Conservation (phyloP, 2,888 invertebrate genomes). For the Galerucella pusilla region DNA sequence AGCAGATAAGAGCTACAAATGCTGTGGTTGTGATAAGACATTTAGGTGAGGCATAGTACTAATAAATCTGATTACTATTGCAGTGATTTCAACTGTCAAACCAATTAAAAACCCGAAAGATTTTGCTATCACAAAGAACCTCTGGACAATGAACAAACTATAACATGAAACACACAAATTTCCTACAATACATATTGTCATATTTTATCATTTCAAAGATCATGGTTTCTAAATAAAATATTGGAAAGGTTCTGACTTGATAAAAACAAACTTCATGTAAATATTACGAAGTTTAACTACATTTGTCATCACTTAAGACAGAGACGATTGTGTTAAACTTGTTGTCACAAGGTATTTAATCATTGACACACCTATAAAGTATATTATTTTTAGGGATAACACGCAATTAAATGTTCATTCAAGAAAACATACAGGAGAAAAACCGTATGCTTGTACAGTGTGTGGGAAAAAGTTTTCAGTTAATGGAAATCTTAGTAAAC, state of each 20-base stretch:
- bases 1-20: constrained; percentile 52
- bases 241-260: too few relatives aligned
- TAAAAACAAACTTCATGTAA: too few relatives aligned
- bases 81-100: background rate
- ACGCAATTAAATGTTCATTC: constrained; percentile 59
- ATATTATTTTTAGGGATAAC: constrained; percentile 55
- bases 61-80: background rate
- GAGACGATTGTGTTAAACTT: too few relatives aligned
- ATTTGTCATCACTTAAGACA: too few relatives aligned
- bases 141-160: too few relatives aligned
- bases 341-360: too few relatives aligned
- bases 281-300: too few relatives aligned
- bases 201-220: too few relatives aligned
- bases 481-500: constrained; percentile 61
- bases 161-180: too few relatives aligned
- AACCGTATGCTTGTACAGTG: constrained; percentile 58
- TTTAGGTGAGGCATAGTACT: constrained; percentile 47
- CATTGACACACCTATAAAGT: background rate
- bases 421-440: constrained; percentile 60
- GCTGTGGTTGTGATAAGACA: constrained; percentile 58
- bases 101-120: background rate
- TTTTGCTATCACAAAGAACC: background rate
- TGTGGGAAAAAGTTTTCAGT: constrained; percentile 60
- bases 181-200: too few relatives aligned
- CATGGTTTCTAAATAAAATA: too few relatives aligned